Percentiles rank a stretch among this genome's conserved stretches.
phyloP scores from a whole-genome alignment of 2,888 invertebrate species.

The Stictocephala bisonia region DNA sequence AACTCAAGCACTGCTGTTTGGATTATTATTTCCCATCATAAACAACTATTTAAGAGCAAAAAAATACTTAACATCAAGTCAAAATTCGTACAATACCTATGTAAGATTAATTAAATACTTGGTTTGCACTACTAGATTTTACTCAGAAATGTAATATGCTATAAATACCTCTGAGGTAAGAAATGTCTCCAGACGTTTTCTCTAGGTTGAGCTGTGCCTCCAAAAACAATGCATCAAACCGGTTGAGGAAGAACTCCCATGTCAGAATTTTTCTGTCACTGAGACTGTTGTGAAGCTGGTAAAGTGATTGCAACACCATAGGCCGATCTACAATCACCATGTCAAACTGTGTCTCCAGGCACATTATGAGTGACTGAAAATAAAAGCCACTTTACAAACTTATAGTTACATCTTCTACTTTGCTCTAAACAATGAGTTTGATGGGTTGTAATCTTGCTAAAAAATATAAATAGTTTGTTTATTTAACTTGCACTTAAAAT shows the following conservation, averaged over 20 bases:
- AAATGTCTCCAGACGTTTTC: slow-evolving; percentile 83
- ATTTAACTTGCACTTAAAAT: too few species aligned
- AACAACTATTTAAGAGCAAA: too few species aligned
- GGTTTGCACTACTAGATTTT: too few species aligned
- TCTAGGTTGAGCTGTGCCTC: slow-evolving; percentile 95
- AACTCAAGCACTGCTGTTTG: too few species aligned
- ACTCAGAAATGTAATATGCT: too few species aligned
- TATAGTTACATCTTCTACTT: neutral
- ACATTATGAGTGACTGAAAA: slow-evolving; percentile 84
- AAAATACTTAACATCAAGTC: too few species aligned
- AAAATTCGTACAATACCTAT: too few species aligned
- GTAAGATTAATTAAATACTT: too few species aligned
- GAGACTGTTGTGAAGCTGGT: slow-evolving; percentile 93
- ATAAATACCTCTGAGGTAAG: slow-evolving; percentile 84
- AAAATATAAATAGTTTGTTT: slow-evolving; percentile 5
- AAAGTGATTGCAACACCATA: slow-evolving; percentile 94
- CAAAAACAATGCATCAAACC: slow-evolving; percentile 94
- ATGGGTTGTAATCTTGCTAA: neutral
- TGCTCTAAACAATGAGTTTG: too few species aligned
- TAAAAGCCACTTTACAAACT: slow-evolving; percentile 39
- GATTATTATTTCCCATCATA: too few species aligned
- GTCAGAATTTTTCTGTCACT: slow-evolving; percentile 90
- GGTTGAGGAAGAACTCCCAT: slow-evolving; percentile 98
- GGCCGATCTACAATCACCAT: slow-evolving; percentile 96
- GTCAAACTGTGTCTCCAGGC: slow-evolving; percentile 98